phyloP scores from a whole-genome alignment of 1,140 invertebrate genomes.

The Drosophila pseudoobscura region DNA sequence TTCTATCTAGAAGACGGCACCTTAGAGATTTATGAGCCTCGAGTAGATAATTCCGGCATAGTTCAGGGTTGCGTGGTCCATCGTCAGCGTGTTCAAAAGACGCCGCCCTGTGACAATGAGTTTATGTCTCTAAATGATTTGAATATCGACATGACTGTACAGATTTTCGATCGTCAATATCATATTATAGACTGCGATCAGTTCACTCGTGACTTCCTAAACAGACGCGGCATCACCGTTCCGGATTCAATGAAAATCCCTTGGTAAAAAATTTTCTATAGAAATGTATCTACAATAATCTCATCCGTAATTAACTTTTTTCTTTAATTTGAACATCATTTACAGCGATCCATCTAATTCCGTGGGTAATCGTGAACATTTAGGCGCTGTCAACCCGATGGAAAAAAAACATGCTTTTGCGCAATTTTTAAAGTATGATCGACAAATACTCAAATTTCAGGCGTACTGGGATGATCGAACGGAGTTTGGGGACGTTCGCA shows the following conservation, averaged over 20 bases:
- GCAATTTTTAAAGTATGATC: constrained; percentile 90
- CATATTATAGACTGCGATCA: constrained; percentile 92
- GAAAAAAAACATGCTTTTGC: constrained; percentile 84
- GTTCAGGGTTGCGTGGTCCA: constrained; percentile 86
- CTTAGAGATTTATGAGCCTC: constrained; percentile 90
- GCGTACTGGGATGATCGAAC: constrained; percentile 95
- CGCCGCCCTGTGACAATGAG: constrained; percentile 70
- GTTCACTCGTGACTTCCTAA: constrained; percentile 93
- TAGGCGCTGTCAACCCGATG: constrained; percentile 8
- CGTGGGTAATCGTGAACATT: constrained; percentile 66
- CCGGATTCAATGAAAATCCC: constrained; percentile 85
- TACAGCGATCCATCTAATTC: constrained; percentile 84
- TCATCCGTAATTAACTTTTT: too few relatives aligned
- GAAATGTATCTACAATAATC: too few relatives aligned
- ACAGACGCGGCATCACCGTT: constrained; percentile 92
- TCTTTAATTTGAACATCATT: neutral
- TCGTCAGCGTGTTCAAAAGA: constrained; percentile 67
- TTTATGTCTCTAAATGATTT: constrained; percentile 73
- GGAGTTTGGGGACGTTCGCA: constrained; percentile 88
- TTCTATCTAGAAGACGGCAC: constrained; percentile 97
- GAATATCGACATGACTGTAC: constrained; percentile 70
- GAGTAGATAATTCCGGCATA: constrained; percentile 89
- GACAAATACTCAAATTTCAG: constrained; percentile 91
- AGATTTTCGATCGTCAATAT: constrained; percentile 78
- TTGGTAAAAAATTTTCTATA: constrained; percentile 35